Evolutionary conservation across 2,113 vertebrate species (phyloP).

Genomic region (Eolophus roseicapilla): DNA sequence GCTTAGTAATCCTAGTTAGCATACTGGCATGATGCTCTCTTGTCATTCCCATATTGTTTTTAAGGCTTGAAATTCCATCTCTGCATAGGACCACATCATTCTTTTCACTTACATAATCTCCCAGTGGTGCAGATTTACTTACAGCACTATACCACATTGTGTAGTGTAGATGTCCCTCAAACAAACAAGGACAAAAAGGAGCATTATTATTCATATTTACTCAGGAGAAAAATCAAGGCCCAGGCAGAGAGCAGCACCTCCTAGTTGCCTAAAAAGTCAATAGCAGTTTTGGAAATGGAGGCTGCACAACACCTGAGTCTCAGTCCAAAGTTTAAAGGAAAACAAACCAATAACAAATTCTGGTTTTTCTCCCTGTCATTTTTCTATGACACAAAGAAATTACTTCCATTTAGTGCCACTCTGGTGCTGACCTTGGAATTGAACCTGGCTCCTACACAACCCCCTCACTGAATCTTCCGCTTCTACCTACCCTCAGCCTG

Average conservation of each 20-base stretch:
- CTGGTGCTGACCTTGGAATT: neutral
- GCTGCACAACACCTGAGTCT: neutral
- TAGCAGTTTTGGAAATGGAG: neutral
- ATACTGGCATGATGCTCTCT: neutral
- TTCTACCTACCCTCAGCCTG: neutral
- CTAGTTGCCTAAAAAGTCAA: neutral
- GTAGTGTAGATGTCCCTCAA: neutral
- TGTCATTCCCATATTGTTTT: neutral
- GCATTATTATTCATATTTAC: neutral
- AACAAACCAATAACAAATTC: neutral
- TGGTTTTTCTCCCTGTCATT: neutral
- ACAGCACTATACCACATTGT: neutral
- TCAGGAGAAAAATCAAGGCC: neutral
- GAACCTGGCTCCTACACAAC: neutral
- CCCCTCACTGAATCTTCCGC: neutral
- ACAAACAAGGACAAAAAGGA: neutral
- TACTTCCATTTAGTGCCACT: neutral
- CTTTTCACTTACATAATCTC: neutral
- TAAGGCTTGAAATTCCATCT: neutral
- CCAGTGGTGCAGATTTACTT: neutral
- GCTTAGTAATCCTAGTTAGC: neutral
- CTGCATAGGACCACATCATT: neutral
- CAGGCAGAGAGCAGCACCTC: neutral
- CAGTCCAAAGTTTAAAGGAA: neutral
- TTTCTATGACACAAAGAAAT: slow-evolving; percentile 17